Evolutionary conservation across 2,888 invertebrate species (phyloP).

Genomic region (Cheilosia variabilis): DNA sequence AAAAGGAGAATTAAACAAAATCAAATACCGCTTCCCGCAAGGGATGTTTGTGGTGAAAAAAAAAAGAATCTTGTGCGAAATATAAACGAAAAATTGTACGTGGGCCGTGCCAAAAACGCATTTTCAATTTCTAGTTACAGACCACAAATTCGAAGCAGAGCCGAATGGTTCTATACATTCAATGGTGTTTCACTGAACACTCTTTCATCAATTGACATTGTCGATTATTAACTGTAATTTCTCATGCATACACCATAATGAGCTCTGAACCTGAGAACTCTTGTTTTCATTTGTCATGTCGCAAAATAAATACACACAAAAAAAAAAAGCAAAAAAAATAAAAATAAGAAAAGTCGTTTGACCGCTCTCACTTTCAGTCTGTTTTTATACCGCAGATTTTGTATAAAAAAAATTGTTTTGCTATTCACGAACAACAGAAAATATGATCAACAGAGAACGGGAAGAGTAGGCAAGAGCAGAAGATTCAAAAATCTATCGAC

Average conservation of each 20-base stretch:
- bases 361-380: slow-evolving; percentile 34
- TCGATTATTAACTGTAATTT: slow-evolving; percentile 13
- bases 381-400: slow-evolving; percentile 32
- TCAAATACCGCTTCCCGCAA: slow-evolving; percentile 24
- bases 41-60: slow-evolving; percentile 25
- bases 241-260: background rate
- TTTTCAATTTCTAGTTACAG: slow-evolving; percentile 47
- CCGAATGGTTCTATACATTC: background rate
- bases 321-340: background rate
- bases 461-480: background rate
- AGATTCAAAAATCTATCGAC: slow-evolving; percentile 23
- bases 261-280: slow-evolving; percentile 43
- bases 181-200: background rate
- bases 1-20: slow-evolving; percentile 17
- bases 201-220: slow-evolving; percentile 11
- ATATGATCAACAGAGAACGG: slow-evolving; percentile 49
- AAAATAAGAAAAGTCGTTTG: background rate
- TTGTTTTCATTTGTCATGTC: slow-evolving; percentile 38
- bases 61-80: slow-evolving; percentile 35
- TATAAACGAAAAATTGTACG: slow-evolving; percentile 52
- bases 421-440: slow-evolving; percentile 47
- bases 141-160: slow-evolving; percentile 9
- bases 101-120: slow-evolving; percentile 66
- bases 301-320: slow-evolving; percentile 28
- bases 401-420: slow-evolving; percentile 51